Base-by-base conservation (phyloP, 2,888 invertebrate species). In the Lasioglossum leucozonium region DNA sequence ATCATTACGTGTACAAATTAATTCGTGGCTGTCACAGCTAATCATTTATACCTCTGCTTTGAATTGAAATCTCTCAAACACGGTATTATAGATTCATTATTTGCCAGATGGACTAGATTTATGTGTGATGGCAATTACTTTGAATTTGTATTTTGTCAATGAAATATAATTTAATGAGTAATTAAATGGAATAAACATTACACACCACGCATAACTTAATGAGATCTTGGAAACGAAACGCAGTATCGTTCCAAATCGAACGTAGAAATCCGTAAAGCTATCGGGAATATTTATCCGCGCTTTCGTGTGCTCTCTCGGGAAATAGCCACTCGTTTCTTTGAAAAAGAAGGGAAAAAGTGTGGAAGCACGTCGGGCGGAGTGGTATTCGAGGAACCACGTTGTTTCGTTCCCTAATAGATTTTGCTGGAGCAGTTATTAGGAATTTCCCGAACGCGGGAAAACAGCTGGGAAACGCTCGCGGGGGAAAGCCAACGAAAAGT, bases 401-500 rank as follows among this genome's bases (percentile, higher is more conserved):
- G 37, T 37, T 62, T 37, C 67, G 67, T 26, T 26, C 16, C 30
- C 74, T 18, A 55, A 26, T 26, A 58, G n/a, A 62, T 58, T 58
- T 62, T 73, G 13, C 16, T 30, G 16, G 55, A 71, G 26, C 40
- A 13, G 47, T 79, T 62, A 58, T 16, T 10, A 18, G 3, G 37
- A 47, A 55, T 55, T 44, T 30, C 26, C 16, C 13, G 18, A 67
- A 79, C 79, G 51, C 18, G 37, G 55, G 1, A 55, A 72, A 72
- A 65, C 65, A 47, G 55, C 47, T 44, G 51, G 67, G 30, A 79
- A 79, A 72, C 30, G 44, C 30, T n/a, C 1, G 44, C n/a, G 30
- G 37, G 30, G 30, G 11, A 71, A 51, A 51, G 34, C 42, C 26
- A 44, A 10, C n/a, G 26, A 8, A 13, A 81, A 77, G 44, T 72